Conservation (phyloP, 2,888 invertebrate genomes). For the Coleophora deauratella region DNA sequence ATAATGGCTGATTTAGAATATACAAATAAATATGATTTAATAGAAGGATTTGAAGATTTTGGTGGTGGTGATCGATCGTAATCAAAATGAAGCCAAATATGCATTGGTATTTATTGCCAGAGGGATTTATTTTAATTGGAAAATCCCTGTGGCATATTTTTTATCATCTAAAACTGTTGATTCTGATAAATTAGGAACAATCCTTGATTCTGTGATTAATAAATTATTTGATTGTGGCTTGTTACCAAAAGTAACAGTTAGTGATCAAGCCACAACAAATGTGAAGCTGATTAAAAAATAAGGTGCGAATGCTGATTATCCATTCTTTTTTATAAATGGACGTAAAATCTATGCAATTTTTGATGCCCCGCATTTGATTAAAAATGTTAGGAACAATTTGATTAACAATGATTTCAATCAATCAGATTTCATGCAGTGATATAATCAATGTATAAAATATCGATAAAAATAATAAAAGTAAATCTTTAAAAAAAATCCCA, state of each 20-base stretch:
- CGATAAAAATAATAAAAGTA: too few species aligned
- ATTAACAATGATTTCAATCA: conserved; percentile 2
- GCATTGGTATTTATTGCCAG: conserved; percentile 12
- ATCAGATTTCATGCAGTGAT: not conserved
- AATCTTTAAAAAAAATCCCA: conserved; percentile 5
- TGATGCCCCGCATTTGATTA: conserved; percentile 14
- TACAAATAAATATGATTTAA: conserved; percentile 14
- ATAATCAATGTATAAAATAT: conserved; percentile 7
- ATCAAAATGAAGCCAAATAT: conserved; percentile 14
- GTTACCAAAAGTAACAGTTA: conserved; percentile 11
- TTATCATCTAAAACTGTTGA: conserved; percentile 6
- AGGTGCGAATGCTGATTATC: conserved; percentile 4
- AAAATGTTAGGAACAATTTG: conserved; percentile 15
- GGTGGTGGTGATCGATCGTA: conserved; percentile 9
- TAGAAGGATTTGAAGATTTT: conserved; percentile 17
- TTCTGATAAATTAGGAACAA: not conserved
- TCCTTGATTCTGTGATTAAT: not conserved
- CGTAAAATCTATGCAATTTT: conserved; percentile 10
- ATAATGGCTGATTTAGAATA: conserved; percentile 16
- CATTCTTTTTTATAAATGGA: conserved; percentile 7
- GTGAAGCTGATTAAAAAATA: conserved; percentile 9
- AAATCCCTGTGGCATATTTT: conserved; percentile 14
- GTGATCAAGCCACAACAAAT: conserved; percentile 14
- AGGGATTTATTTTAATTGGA: conserved; percentile 12
- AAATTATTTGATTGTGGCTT: conserved; percentile 12